Evolutionary conservation across 2,797 vertebrate genomes (phyloP), one percentile per base, ranked within the genome.

Genomic region (Clamator glandarius): DNA sequence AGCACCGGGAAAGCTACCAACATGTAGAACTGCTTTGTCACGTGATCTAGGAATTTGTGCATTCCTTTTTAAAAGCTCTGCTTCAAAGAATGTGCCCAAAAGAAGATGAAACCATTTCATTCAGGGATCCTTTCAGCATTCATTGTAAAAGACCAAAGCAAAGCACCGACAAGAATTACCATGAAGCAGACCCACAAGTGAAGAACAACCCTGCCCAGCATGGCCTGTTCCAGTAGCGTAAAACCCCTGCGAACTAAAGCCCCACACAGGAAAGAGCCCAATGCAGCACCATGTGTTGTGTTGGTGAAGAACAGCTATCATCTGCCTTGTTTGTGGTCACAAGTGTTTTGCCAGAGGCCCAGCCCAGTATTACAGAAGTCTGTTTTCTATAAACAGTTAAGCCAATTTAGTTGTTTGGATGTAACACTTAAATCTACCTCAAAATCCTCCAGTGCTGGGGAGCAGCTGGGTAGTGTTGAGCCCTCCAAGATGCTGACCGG

Each of bases 391-490:
- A 89, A 94, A 92, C 68, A 92, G 90, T 41, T 91, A 92, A 87
- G 70, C 90, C 82, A 91, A 84, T 94, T 89, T 70, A 67, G 42
- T 72, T 89, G 87, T 91, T 92, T 92, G 90, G 55, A 64, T 79
- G 75, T 92, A 89, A 92, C 93, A 54, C 78, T 86, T 91, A 79
- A 82, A 58, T 54, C 82, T 76, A 35, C 46, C 82, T 94, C 33
- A 12, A 59, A 72, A 20, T 19, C 82, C 67, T 44, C 23, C 33
- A 9, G 48, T 0, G 0, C 73, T 19, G 66, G 35, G 76, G 31
- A 81, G 81, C 88, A 83, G 79, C 92, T 70, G 66, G 46, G 77
- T 54, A 55, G 42, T 5, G 0, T 36, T 35, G 77, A 90, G 69
- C 69, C 17, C 62, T 84, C 54, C 55, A 15, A 75, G 78, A 18